Conservation (phyloP, 2,888 invertebrate species). For the Mallateleia sp. region DNA sequence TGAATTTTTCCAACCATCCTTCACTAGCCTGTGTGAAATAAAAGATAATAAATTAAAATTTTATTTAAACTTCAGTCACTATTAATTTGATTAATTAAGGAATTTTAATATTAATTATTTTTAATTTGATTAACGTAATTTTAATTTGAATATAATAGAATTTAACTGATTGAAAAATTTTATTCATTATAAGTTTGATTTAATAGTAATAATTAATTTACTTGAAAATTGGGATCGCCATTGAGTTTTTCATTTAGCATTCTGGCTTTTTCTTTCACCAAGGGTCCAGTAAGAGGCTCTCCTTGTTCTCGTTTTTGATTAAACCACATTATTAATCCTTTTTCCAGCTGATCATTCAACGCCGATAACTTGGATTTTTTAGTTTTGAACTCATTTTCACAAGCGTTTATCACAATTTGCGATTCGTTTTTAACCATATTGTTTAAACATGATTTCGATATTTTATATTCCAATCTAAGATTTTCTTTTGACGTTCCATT, state of each 20-base stretch:
- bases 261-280: slow-evolving; percentile 13
- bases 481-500: slow-evolving; percentile 1
- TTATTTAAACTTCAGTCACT: too few relatives aligned
- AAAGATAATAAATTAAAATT: too few relatives aligned
- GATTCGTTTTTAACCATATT: slow-evolving; percentile 3
- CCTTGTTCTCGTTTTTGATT: background rate
- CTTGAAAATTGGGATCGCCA: slow-evolving; percentile 16
- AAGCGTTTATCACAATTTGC: background rate
- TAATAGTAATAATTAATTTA: background rate
- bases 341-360: background rate
- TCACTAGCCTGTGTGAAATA: slow-evolving; percentile 12
- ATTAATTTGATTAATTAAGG: too few relatives aligned
- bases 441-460: slow-evolving; percentile 18
- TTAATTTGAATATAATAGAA: too few relatives aligned
- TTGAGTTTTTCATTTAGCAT: background rate
- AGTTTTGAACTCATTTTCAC: slow-evolving; percentile 2
- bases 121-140: too few relatives aligned
- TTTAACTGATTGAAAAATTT: too few relatives aligned
- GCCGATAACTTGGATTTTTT: slow-evolving; percentile 20
- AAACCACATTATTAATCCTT: slow-evolving; percentile 14
- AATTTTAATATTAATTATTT: too few relatives aligned
- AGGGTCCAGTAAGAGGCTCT: slow-evolving; percentile 31
- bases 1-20: slow-evolving; percentile 26
- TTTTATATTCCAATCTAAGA: background rate
- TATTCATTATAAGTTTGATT: background rate